Evolutionary conservation across 2,797 vertebrate genomes (phyloP).

Genomic region (Neopelma chrysocephalum): DNA sequence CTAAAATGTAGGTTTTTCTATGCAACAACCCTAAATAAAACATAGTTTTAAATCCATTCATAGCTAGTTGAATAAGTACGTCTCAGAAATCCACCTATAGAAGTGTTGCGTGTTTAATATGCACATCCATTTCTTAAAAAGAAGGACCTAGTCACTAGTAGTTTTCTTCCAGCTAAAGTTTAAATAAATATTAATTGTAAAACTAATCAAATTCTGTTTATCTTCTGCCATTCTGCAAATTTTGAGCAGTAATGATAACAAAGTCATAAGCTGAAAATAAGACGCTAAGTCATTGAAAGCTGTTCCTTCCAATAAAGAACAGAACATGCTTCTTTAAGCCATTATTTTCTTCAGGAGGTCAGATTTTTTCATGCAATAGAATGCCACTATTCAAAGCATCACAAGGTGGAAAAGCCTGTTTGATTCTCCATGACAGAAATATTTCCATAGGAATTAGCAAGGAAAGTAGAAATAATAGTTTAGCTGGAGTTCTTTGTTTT

Average conservation of each 20-base stretch:
- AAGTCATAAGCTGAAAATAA: background rate
- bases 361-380: background rate
- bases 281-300: background rate
- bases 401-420: background rate
- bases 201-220: background rate
- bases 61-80: background rate
- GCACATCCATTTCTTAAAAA: background rate
- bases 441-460: background rate
- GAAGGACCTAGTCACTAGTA: fast-evolving
- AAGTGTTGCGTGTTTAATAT: background rate
- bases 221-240: background rate
- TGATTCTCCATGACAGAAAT: background rate
- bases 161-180: background rate
- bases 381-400: background rate
- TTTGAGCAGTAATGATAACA: background rate
- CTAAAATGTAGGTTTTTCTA: background rate
- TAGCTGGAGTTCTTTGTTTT: background rate
- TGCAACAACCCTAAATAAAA: background rate
- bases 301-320: background rate
- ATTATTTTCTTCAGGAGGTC: background rate
- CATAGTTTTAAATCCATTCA: background rate
- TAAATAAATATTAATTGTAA: background rate
- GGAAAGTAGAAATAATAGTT: background rate
- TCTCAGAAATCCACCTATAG: background rate
- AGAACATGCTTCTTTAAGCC: background rate